phyloP scores from a whole-genome alignment of 2,797 vertebrate genomes.

The Channa striata region DNA sequence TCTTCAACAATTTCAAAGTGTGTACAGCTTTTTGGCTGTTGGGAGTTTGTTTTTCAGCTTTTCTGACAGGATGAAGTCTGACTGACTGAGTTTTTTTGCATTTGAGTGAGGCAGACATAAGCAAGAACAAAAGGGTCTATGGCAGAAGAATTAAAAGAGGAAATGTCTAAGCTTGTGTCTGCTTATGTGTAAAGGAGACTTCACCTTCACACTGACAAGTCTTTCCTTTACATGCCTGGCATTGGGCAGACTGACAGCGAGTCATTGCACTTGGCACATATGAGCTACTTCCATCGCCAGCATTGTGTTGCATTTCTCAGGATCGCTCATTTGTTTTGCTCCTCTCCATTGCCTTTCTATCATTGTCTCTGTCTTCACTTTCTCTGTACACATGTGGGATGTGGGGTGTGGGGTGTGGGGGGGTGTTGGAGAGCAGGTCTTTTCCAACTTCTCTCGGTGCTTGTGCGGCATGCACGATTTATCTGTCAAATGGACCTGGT shows the following conservation, averaged over 20 bases:
- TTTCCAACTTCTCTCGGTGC: too few relatives aligned
- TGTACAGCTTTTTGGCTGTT: not conserved
- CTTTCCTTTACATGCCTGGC: conserved; percentile 36
- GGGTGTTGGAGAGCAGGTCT: too few relatives aligned
- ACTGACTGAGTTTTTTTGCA: not conserved
- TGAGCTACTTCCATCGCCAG: conserved; percentile 56
- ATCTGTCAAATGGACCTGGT: conserved; percentile 26
- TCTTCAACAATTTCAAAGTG: not conserved
- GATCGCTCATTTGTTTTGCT: conserved; percentile 40
- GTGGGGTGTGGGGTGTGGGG: too few relatives aligned
- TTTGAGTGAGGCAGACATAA: conserved; percentile 8
- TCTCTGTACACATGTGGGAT: not conserved
- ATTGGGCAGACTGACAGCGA: conserved; percentile 54
- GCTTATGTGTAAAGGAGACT: conserved; percentile 13
- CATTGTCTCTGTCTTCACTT: conserved; percentile 14
- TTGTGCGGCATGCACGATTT: conserved; percentile 8
- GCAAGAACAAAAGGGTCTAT: conserved; percentile 1
- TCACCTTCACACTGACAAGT: conserved; percentile 23
- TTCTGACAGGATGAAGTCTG: not conserved
- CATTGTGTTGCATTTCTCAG: conserved; percentile 39
- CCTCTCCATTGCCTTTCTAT: conserved; percentile 10
- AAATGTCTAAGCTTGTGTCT: conserved; percentile 24
- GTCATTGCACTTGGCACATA: conserved; percentile 47
- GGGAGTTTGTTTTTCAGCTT: conserved; percentile 9
- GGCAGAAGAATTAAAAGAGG: conserved; percentile 13